Evolutionary conservation across 2,888 invertebrate species (phyloP), one percentile per base, ranked within the genome.

Genomic region (Noctua fimbriata): DNA sequence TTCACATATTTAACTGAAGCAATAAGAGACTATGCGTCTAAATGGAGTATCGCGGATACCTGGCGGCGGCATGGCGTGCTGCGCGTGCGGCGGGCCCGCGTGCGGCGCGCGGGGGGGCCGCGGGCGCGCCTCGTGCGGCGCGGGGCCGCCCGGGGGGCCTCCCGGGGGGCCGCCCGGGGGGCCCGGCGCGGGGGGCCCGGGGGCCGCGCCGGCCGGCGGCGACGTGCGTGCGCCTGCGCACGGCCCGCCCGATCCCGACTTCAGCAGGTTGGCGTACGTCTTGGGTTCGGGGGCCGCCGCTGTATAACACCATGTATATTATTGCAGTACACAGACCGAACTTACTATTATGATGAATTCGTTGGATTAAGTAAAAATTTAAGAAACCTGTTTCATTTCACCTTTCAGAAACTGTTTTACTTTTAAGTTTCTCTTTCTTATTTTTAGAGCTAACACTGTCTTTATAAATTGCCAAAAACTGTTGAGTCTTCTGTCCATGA

Each of bases 231-330:
- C 79, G 69, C 87, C 83, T 60, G 89, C 81, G 90, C 92, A 81
- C 75, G 83, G 87, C 32, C 96, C 97, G 91, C 91, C 85, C 74
- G 85, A 88, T 21, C 97, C 97, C 28, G 98, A 97, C 97, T 98
- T 99, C 91, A 99, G 97, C 90, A 98, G 97, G 95, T 98, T 98
- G 32, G 99, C 99, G 95, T 98, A 99, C 21, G 99, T 99, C 96
- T 98, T 99, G 32, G 98, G 98, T 94, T 98, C 98, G 65, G 97
- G 95, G 3, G 94, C 93, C 79, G 90, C 90, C 76, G 92, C 92
- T 89, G 87, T 44, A 7, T 0, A 18, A 41, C 66, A 81, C 49
- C 36, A n/a, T 47, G 16, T 10, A 28, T 44, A 21, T 36, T 24
- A 32, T 58, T 55, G 41, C 47, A 36, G 18, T 18, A 12, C 1